Conservation (phyloP, 2,113 vertebrate genomes). For the Helogale parvula region DNA sequence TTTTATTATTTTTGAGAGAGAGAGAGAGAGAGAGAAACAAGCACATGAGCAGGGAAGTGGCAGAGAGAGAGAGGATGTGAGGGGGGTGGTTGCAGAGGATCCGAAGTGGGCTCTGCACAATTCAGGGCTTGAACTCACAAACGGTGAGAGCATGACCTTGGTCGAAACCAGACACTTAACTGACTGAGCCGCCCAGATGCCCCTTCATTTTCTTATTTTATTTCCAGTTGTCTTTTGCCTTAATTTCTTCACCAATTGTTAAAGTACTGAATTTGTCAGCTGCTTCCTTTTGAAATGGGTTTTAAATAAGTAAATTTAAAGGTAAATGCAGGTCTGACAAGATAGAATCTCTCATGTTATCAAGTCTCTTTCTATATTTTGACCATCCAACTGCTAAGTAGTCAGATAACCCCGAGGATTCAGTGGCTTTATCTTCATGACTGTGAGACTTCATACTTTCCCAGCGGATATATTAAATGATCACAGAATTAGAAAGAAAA, state of each 20-base stretch:
- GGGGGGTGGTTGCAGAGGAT: too few relatives aligned
- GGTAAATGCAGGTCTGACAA: background rate
- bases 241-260: background rate
- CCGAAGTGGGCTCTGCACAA: too few relatives aligned
- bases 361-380: background rate
- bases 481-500: constrained; percentile 3
- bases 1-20: too few relatives aligned
- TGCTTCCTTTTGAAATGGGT: background rate
- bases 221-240: background rate
- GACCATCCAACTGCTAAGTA: background rate
- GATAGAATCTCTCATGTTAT: background rate
- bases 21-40: too few relatives aligned
- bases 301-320: constrained; percentile 44
- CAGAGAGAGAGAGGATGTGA: too few relatives aligned
- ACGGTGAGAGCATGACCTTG: too few relatives aligned
- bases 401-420: background rate
- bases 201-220: background rate
- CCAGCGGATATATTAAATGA: background rate
- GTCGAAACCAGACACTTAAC: too few relatives aligned
- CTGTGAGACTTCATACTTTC: background rate
- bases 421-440: background rate
- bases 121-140: too few relatives aligned
- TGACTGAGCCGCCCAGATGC: too few relatives aligned
- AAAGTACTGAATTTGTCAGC: constrained; percentile 21
- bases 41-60: too few relatives aligned